Evolutionary conservation across 2,888 invertebrate genomes (phyloP), one percentile per base, ranked within the genome.

Genomic region (Lasioglossum lativentre): DNA sequence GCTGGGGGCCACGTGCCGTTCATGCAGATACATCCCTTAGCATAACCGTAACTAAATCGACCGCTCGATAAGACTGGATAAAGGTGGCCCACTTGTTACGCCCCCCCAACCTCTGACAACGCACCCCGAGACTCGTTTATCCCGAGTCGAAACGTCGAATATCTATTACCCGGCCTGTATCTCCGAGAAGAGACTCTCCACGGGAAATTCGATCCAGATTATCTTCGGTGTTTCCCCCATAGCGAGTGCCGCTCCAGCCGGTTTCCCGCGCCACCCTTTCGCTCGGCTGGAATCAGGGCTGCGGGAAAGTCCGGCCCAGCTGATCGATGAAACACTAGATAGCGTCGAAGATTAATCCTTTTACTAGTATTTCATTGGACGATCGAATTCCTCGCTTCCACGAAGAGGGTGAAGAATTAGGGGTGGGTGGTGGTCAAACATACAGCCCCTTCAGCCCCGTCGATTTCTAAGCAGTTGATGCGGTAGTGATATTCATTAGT

Each of bases 81-180:
- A 91, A 86, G 88, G 77, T 88, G 80, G 87, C 89, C 87, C 88
- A 89, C 89, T 90, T 91, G 89, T 88, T 91, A 91, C 91, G 77
- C 86, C 83, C 78, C 66, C 78, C 66, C 56, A 40, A 56, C 80
- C 82, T 34, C 30, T 45, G n/a, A 56, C 42, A 66, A 23, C 34
- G 19, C 19, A 27, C 30, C 42, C 72, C 16, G 5, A 23, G 72
- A 73, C 59, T 59, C 59, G 59, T 85, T 87, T 83, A 83, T 84
- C 77, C 78, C 84, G 66, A 68, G 56, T 59, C 71, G 84, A 80
- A 83, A 87, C 81, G 86, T 80, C 78, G 82, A 87, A 87, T 87
- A 88, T 87, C 87, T 85, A 88, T 88, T 87, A 87, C 78, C 68
- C 79, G 66, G 27, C 27, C 59, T 73, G 70, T 87, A 86, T 83